Conservation (phyloP, 2,888 invertebrate genomes). For the Dasypogon diadema region DNA sequence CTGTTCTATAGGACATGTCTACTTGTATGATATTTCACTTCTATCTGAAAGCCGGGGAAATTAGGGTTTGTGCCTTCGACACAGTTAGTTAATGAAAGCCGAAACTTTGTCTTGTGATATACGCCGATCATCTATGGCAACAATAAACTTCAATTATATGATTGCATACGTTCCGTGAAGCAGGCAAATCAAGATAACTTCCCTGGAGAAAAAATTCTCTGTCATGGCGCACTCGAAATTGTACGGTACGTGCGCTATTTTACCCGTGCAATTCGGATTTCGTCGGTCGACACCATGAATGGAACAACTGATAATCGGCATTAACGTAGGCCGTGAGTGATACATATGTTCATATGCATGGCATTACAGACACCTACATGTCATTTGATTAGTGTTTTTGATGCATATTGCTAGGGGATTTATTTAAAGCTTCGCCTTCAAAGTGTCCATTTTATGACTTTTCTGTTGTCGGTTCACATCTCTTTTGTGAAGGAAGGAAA, state of each 20-base stretch:
- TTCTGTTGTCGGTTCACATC: background rate
- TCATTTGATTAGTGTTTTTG: background rate
- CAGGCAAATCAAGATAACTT: background rate
- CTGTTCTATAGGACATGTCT: too few relatives aligned
- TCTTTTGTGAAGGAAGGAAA: background rate
- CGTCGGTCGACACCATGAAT: background rate
- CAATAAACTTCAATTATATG: too few relatives aligned
- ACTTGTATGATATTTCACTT: too few relatives aligned
- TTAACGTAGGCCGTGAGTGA: background rate
- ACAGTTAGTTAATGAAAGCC: too few relatives aligned
- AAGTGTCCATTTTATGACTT: background rate
- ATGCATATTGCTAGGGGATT: background rate
- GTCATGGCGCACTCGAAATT: background rate
- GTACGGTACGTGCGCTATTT: background rate
- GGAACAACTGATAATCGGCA: conserved; percentile 1
- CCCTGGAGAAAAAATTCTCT: background rate
- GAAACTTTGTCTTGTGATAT: too few relatives aligned
- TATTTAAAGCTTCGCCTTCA: background rate
- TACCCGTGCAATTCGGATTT: background rate
- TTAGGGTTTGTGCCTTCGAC: too few relatives aligned
- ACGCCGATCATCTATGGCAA: too few relatives aligned
- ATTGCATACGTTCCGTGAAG: too few relatives aligned
- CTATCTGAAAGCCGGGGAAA: too few relatives aligned
- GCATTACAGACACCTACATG: background rate
- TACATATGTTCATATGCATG: background rate